These are phyloP conservation scores for Melitaea cinxia DNA, from an alignment of 1,140 invertebrate genomes.

Conservation along the genomic window DNA sequence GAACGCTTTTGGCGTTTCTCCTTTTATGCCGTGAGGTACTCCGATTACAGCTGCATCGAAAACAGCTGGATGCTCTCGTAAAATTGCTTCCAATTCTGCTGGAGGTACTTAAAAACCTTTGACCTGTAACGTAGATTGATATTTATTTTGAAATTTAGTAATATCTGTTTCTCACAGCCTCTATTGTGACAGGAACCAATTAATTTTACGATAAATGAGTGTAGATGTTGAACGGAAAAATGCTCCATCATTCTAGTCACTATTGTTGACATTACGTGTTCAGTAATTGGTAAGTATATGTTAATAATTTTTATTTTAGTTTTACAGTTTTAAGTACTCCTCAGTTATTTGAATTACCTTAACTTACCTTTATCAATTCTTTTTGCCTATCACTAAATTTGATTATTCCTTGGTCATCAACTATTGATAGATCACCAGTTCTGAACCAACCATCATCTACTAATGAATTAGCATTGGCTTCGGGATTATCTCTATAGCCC, in stretches of 20 bases:
- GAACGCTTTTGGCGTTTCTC: conserved; percentile 90
- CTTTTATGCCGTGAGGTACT: conserved; percentile 86
- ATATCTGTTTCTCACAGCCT: neutral
- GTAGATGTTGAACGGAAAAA: too few species aligned
- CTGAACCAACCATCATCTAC: conserved; percentile 88
- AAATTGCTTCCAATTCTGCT: conserved; percentile 91
- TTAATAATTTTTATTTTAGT: neutral
- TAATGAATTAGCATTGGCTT: conserved; percentile 87
- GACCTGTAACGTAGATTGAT: conserved; percentile 53
- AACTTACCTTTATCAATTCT: conserved; percentile 91
- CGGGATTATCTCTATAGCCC: conserved; percentile 89
- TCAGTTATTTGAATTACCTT: neutral
- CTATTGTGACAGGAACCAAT: neutral
- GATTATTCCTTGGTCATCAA: conserved; percentile 85
- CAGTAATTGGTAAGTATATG: neutral
- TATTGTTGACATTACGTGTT: too few species aligned
- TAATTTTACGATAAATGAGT: neutral
- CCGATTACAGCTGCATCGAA: conserved; percentile 92
- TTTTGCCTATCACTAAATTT: conserved; percentile 92
- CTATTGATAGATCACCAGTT: conserved; percentile 91
- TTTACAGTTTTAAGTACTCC: neutral
- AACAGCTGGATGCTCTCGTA: conserved; percentile 88
- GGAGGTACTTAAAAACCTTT: conserved; percentile 91
- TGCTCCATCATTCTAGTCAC: too few species aligned
- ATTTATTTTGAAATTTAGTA: too few species aligned